Evolutionary conservation across 2,113 vertebrate species (phyloP).

Genomic region (Phalacrocorax aristotelis): DNA sequence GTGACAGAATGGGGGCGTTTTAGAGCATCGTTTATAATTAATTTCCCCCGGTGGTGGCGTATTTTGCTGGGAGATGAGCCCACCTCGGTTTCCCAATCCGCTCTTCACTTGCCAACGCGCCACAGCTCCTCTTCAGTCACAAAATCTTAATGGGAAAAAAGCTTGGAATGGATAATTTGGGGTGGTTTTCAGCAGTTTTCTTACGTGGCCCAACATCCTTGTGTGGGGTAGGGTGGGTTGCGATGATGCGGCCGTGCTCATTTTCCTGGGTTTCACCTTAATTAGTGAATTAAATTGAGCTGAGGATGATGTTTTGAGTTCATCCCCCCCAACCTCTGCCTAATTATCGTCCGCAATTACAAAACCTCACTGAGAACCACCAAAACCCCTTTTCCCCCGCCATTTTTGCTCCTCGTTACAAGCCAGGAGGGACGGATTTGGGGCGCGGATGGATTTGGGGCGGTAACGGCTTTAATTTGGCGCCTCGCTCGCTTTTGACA

Average conservation of each 20-base stretch:
- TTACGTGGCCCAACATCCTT: fast-evolving
- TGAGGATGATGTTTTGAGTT: neutral
- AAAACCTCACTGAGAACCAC: neutral
- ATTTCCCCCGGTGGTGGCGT: neutral
- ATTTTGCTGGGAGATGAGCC: neutral
- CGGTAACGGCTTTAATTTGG: neutral
- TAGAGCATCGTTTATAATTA: neutral
- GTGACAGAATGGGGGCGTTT: fast-evolving
- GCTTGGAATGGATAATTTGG: neutral
- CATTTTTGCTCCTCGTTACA: neutral
- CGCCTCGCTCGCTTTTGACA: neutral
- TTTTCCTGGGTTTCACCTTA: neutral
- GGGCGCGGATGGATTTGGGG: neutral
- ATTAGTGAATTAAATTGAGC: neutral
- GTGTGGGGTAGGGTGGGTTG: fast-evolving
- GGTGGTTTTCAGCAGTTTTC: neutral
- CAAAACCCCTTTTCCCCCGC: neutral
- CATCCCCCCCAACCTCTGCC: neutral
- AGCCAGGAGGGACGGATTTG: neutral
- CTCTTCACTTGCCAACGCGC: neutral
- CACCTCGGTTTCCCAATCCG: neutral
- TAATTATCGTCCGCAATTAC: neutral
- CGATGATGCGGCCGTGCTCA: neutral
- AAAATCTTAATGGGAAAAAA: neutral
- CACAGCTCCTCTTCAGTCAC: neutral